Conservation (phyloP, 2,797 vertebrate genomes). For the Emys orbicularis region DNA sequence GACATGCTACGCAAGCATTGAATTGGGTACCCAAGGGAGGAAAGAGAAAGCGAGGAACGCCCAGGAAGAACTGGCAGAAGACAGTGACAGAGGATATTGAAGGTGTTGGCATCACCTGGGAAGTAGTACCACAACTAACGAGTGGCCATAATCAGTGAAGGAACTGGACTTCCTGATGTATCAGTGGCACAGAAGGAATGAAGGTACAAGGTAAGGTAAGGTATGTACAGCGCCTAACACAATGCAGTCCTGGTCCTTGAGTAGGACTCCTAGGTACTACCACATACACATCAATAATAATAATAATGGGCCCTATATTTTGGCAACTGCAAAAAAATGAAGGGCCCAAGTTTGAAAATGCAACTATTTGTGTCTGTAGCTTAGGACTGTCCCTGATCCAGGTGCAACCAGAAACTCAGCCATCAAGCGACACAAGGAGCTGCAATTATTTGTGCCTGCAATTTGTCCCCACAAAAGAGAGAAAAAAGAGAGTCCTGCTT, state of each 20-base stretch:
- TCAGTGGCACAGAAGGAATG: too few relatives aligned
- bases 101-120: too few relatives aligned
- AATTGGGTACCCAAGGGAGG: too few relatives aligned
- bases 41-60: too few relatives aligned
- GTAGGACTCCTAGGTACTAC: neutral
- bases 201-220: too few relatives aligned
- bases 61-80: too few relatives aligned
- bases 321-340: neutral
- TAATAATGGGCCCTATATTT: neutral
- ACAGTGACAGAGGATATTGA: too few relatives aligned
- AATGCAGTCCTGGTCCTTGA: neutral
- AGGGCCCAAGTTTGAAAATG: neutral
- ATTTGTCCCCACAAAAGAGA: neutral
- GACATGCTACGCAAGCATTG: too few relatives aligned
- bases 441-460: neutral
- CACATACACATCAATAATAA: accelerated
- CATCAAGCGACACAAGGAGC: neutral
- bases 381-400: neutral
- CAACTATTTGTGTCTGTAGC: neutral
- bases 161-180: too few relatives aligned
- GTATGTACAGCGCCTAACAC: too few relatives aligned
- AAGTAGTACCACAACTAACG: too few relatives aligned
- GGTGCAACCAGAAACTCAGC: neutral
- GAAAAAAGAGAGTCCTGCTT: neutral
- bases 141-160: too few relatives aligned